phyloP scores from a whole-genome alignment of 30 jellyfish, hydroid and myxozoan species.

The Hydra vulgaris region DNA sequence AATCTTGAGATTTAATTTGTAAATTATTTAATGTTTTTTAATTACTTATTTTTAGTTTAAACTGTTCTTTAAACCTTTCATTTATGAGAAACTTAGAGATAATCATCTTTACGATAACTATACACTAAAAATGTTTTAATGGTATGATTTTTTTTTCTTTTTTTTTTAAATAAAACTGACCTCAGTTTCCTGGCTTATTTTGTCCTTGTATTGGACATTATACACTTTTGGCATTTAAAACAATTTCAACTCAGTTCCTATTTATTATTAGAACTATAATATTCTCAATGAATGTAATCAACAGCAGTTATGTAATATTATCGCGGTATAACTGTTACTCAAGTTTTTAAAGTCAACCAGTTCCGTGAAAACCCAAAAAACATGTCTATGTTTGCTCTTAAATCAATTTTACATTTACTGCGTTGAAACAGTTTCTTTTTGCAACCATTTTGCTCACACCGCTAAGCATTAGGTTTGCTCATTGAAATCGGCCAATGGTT shows the following conservation, averaged over 20 bases:
- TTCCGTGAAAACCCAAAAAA: slow-evolving; percentile 26
- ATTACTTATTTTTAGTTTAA: no score
- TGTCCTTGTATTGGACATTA: slow-evolving; percentile 25
- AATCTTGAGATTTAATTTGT: no score
- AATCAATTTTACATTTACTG: slow-evolving; percentile 32
- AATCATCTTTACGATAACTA: no score
- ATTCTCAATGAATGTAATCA: not conserved
- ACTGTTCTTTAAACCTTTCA: no score
- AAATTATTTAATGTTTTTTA: no score
- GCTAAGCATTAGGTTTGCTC: slow-evolving; percentile 10
- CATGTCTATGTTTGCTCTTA: slow-evolving; percentile 17
- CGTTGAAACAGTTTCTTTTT: slow-evolving; percentile 19
- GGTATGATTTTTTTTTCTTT: no score
- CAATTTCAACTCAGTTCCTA: not conserved
- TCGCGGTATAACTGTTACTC: not conserved
- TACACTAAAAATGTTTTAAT: no score
- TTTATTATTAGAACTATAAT: not conserved
- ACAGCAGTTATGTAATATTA: not conserved
- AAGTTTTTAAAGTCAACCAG: not conserved
- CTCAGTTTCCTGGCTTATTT: not conserved
- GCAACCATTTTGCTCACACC: slow-evolving; percentile 29
- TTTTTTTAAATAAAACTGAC: not conserved
- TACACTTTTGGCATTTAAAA: not conserved
- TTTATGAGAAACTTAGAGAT: no score
- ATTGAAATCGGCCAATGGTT: slow-evolving; percentile 35